A percentile compares a stretch with the other conserved stretches of the same genome.
Conservation (phyloP, 2,888 invertebrate genomes). For the Metallyticus violacea region DNA sequence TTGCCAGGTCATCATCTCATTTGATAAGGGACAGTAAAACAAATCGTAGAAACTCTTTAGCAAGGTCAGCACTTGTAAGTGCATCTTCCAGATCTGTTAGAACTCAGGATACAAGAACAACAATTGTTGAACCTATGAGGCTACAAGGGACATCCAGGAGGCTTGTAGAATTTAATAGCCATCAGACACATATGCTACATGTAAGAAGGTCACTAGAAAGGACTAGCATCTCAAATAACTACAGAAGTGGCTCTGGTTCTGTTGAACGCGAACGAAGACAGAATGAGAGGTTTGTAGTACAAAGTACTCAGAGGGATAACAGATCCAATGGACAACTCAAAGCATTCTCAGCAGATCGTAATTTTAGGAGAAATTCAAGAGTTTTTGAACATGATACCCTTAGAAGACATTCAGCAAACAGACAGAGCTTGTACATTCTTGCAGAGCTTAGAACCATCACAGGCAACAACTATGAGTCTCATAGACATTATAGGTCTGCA, state of each 20-base stretch:
- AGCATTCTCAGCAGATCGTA: background rate
- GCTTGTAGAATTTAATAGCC: background rate
- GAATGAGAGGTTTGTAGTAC: background rate
- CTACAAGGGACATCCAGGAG: background rate
- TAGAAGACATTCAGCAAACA: background rate
- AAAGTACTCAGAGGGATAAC: background rate
- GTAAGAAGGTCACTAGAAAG: background rate
- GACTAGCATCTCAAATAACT: background rate
- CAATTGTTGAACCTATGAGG: background rate
- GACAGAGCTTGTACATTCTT: background rate
- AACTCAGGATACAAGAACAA: background rate
- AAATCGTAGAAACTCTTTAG: too few relatives aligned
- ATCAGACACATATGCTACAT: background rate
- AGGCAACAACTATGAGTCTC: background rate
- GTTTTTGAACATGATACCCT: background rate
- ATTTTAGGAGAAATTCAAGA: background rate
- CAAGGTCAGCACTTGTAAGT: too few relatives aligned
- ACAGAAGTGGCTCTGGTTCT: background rate
- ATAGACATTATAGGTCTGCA: background rate
- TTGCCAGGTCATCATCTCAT: too few relatives aligned
- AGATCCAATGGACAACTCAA: background rate
- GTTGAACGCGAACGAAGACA: background rate
- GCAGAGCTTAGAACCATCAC: background rate
- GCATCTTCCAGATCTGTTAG: background rate
- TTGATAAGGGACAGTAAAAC: too few relatives aligned